Conservation (phyloP, 2,113 vertebrate species). For the Alethe diademata region DNA sequence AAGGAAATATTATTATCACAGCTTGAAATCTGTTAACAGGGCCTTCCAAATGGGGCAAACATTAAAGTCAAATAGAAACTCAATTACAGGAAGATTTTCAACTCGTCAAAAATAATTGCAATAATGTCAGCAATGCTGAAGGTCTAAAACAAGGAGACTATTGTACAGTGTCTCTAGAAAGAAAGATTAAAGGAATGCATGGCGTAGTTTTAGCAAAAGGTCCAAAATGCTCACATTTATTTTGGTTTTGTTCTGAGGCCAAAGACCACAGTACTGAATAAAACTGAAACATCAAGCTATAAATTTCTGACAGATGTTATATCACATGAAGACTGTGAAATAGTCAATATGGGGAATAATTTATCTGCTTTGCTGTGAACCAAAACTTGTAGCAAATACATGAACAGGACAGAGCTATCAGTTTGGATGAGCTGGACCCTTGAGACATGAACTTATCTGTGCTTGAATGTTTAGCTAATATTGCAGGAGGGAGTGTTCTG, state of each 20-base stretch:
- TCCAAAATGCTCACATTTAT: constrained; percentile 55
- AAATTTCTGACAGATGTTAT: constrained; percentile 39
- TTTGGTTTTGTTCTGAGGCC: constrained; percentile 52
- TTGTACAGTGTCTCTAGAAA: constrained; percentile 51
- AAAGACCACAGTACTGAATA: constrained; percentile 55
- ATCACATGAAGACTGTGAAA: constrained; percentile 4
- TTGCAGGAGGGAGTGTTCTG: background rate
- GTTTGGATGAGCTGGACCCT: background rate
- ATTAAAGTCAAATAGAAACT: constrained; percentile 76
- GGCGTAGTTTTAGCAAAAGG: background rate
- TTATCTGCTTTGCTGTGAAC: constrained; percentile 28
- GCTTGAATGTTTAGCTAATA: background rate
- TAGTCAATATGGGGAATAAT: background rate
- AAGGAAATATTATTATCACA: constrained; percentile 79
- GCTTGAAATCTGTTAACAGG: constrained; percentile 74
- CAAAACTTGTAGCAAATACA: background rate
- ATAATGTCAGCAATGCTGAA: constrained; percentile 68
- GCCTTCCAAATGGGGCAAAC: constrained; percentile 64
- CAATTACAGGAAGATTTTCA: constrained; percentile 79
- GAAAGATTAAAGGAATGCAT: constrained; percentile 59
- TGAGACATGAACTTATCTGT: background rate
- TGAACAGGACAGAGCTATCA: background rate
- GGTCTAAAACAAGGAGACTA: constrained; percentile 65
- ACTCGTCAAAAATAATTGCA: constrained; percentile 78
- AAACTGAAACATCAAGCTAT: constrained; percentile 21